A percentile compares a stretch with the other conserved stretches of the same genome.
These are phyloP conservation scores for Semnornis frantzii DNA, from an alignment of 2,113 vertebrate genomes.

Conservation along the genomic window DNA sequence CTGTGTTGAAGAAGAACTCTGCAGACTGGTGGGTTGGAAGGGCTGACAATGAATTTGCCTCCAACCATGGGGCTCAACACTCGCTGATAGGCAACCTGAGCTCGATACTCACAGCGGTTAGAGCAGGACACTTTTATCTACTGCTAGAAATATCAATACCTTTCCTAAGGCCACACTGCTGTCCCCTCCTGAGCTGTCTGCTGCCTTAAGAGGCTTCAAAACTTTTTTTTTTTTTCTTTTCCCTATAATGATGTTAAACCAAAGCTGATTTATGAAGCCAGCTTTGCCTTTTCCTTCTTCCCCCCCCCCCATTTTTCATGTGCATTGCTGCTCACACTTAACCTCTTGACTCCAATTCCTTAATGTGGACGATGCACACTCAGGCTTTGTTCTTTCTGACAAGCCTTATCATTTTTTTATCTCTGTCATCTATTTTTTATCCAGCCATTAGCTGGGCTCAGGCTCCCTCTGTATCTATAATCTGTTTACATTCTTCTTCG, in stretches of 20 bases:
- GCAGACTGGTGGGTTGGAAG: background rate
- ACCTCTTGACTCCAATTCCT: constrained; percentile 80
- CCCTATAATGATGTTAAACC: constrained; percentile 13
- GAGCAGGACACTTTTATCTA: background rate
- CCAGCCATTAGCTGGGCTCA: constrained; percentile 76
- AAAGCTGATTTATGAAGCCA: constrained; percentile 76
- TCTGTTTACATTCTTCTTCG: constrained; percentile 82
- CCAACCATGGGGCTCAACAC: background rate
- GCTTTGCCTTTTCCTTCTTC: constrained; percentile 76
- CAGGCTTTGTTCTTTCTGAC: constrained; percentile 82
- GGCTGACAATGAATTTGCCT: background rate
- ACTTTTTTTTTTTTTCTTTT: background rate
- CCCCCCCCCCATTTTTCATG: constrained; percentile 77
- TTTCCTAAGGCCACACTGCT: background rate
- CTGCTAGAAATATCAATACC: background rate
- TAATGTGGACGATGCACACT: constrained; percentile 78
- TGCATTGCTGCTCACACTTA: constrained; percentile 81
- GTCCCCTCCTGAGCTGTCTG: constrained; percentile 18
- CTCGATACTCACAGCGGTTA: background rate
- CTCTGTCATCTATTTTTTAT: constrained; percentile 78
- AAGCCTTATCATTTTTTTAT: constrained; percentile 81
- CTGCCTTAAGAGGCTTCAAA: constrained; percentile 43
- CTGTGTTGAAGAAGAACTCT: background rate
- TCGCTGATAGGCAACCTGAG: background rate
- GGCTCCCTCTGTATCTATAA: constrained; percentile 70